Conservation (phyloP, 2,113 vertebrate species). For the Megaceryle torquata region DNA sequence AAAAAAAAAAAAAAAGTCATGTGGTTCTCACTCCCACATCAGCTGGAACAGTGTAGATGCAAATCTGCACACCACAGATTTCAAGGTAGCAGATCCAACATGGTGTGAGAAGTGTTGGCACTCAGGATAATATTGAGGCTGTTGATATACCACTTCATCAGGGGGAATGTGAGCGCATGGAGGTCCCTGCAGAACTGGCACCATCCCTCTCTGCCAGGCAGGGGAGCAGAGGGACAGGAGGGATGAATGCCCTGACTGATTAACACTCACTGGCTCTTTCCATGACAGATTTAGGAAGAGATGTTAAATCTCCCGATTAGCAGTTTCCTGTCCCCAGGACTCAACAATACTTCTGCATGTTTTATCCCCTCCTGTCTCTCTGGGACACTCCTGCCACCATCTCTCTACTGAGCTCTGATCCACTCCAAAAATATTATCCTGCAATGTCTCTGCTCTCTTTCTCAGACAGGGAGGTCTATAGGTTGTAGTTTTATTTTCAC, state of each 20-base stretch:
- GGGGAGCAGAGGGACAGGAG: not conserved
- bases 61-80: not conserved
- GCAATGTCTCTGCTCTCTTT: not conserved
- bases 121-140: not conserved
- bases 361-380: not conserved
- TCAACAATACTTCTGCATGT: not conserved
- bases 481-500: not conserved
- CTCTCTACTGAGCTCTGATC: not conserved
- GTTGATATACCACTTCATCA: not conserved
- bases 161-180: not conserved
- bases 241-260: not conserved
- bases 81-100: not conserved
- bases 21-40: not conserved
- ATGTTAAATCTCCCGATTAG: not conserved
- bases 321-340: not conserved
- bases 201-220: not conserved
- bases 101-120: not conserved
- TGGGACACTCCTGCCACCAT: not conserved
- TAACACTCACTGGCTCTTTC: not conserved
- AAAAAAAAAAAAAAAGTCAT: not conserved
- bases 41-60: not conserved
- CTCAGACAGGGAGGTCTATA: not conserved
- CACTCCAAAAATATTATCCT: not conserved
- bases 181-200: not conserved
- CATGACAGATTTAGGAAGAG: not conserved